These are phyloP conservation scores for Athetis lepigone DNA, from an alignment of 2,888 invertebrate species.

Conservation along the genomic window DNA sequence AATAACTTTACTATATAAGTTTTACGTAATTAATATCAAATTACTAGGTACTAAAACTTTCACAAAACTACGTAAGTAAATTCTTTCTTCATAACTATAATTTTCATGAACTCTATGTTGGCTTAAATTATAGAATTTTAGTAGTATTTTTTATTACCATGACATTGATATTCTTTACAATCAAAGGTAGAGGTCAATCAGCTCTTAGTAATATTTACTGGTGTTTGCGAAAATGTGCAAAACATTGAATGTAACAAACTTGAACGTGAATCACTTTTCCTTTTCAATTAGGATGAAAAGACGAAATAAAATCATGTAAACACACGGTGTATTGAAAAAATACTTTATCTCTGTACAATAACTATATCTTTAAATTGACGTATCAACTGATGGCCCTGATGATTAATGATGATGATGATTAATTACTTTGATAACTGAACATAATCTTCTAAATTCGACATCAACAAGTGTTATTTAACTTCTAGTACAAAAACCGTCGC, in stretches of 20 bases:
- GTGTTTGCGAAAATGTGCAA: background rate
- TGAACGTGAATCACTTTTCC: background rate
- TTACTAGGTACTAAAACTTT: background rate
- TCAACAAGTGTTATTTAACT: conserved; percentile 10
- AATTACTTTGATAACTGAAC: background rate
- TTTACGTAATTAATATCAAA: background rate
- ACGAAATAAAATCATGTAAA: background rate
- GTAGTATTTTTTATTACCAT: background rate
- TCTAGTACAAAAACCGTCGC: background rate
- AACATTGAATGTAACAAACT: background rate
- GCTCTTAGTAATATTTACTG: background rate
- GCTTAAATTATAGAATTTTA: background rate
- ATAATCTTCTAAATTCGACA: background rate
- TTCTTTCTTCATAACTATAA: background rate
- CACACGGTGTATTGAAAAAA: background rate
- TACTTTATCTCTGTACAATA: background rate
- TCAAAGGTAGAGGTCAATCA: conserved; percentile 7
- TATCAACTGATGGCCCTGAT: background rate
- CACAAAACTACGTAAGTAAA: background rate
- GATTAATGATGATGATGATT: background rate
- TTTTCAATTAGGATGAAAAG: background rate
- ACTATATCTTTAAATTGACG: background rate
- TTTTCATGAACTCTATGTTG: background rate
- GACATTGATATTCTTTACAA: background rate
- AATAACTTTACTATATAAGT: background rate